Evolutionary conservation across 2,113 vertebrate genomes (phyloP).

Genomic region (Mastomys coucha): DNA sequence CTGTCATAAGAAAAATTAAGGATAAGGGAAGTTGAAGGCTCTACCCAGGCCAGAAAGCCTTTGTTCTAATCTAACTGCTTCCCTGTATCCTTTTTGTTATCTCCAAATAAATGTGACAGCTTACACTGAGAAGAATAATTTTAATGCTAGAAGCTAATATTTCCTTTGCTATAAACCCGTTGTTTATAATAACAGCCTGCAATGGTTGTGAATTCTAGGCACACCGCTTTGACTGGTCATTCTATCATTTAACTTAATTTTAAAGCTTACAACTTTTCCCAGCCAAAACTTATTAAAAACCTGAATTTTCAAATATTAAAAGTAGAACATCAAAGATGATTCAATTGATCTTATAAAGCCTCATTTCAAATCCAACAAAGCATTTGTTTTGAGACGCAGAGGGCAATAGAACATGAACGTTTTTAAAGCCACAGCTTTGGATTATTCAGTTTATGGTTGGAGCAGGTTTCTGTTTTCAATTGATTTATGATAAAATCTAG

Average conservation of each 20-base stretch:
- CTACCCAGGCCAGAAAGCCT: not conserved
- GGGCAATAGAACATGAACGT: not conserved
- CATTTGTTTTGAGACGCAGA: not conserved
- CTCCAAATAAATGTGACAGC: not conserved
- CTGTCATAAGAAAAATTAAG: not conserved
- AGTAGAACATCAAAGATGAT: slow-evolving; percentile 37
- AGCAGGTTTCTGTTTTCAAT: not conserved
- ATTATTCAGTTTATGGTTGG: not conserved
- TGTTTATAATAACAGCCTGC: not conserved
- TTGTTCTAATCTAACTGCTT: not conserved
- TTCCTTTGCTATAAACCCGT: not conserved
- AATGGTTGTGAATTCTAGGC: not conserved
- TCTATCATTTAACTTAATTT: slow-evolving; percentile 33
- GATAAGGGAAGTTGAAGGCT: not conserved
- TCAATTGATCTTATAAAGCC: slow-evolving; percentile 56
- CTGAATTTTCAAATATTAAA: slow-evolving; percentile 47
- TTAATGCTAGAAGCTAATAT: not conserved
- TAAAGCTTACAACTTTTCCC: slow-evolving; percentile 41
- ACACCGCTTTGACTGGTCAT: not conserved
- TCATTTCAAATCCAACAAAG: slow-evolving; percentile 55
- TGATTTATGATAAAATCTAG: slow-evolving; percentile 37
- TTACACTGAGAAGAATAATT: not conserved
- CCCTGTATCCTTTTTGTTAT: not conserved
- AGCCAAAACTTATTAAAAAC: slow-evolving; percentile 57
- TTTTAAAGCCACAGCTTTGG: slow-evolving; percentile 28